Conservation (phyloP, 2,888 invertebrate genomes). For the Dicranocentrus wangi region DNA sequence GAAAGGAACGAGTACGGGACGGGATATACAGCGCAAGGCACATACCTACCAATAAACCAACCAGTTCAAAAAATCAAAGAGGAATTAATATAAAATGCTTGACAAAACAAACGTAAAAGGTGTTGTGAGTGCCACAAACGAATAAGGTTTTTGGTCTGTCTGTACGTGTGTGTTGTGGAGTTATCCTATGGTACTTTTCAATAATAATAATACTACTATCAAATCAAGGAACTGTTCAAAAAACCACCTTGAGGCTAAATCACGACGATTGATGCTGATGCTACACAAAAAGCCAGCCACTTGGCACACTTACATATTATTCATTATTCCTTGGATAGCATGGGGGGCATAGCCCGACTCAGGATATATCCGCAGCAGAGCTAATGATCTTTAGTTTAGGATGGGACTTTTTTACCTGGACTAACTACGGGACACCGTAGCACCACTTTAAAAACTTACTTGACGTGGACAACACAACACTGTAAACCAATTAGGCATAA, state of each 20-base stretch:
- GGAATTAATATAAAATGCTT: conserved; percentile 32
- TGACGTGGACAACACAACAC: background rate
- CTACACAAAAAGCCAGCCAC: conserved; percentile 44
- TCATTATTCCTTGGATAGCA: background rate
- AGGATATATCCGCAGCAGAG: background rate
- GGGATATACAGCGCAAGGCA: no score
- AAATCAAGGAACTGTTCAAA: conserved; percentile 38
- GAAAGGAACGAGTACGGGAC: background rate
- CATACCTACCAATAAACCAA: background rate
- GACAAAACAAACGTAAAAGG: conserved; percentile 29
- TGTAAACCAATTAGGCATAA: background rate
- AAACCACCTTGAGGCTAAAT: conserved; percentile 62
- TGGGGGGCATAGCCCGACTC: no score
- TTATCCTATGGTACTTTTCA: no score
- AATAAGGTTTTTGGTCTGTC: background rate
- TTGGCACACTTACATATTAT: conserved; percentile 54
- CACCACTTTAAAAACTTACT: background rate
- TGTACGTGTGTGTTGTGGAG: background rate
- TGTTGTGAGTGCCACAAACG: conserved; percentile 8
- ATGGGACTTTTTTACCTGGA: background rate
- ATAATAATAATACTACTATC: conserved; percentile 5
- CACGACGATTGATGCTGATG: conserved; percentile 44
- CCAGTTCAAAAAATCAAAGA: conserved; percentile 7
- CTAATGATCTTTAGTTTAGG: background rate
- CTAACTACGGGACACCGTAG: background rate